Evolutionary conservation across 1,140 invertebrate genomes (phyloP).

Genomic region (Dreissena polymorpha): DNA sequence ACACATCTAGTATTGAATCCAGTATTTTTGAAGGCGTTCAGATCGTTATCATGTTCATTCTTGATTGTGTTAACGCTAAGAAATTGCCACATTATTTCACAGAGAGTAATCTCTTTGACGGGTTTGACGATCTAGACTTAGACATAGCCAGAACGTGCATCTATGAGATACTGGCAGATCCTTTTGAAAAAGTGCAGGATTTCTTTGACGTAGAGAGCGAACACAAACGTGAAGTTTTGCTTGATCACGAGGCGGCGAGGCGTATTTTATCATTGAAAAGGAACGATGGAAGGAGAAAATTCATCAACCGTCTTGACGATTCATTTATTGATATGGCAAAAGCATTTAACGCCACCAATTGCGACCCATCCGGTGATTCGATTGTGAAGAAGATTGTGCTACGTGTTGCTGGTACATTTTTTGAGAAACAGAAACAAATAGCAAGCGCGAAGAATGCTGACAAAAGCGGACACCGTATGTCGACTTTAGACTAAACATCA

Average conservation of each 20-base stretch:
- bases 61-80: neutral
- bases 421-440: conserved; percentile 17
- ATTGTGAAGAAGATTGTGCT: neutral
- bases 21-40: neutral
- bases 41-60: neutral
- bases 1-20: neutral
- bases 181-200: neutral
- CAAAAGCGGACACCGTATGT: conserved; percentile 3
- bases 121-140: neutral
- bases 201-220: neutral
- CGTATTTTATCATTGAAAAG: neutral
- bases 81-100: neutral
- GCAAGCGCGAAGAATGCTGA: neutral
- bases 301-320: neutral
- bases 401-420: conserved; percentile 3
- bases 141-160: neutral
- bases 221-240: neutral
- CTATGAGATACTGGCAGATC: neutral
- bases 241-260: neutral
- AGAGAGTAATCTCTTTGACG: neutral
- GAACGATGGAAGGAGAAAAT: neutral
- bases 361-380: too few species aligned
- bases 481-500: neutral
- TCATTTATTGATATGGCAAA: neutral
- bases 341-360: too few species aligned